Base-by-base conservation (phyloP, 2,888 invertebrate species). In the Epirrita christyi region DNA sequence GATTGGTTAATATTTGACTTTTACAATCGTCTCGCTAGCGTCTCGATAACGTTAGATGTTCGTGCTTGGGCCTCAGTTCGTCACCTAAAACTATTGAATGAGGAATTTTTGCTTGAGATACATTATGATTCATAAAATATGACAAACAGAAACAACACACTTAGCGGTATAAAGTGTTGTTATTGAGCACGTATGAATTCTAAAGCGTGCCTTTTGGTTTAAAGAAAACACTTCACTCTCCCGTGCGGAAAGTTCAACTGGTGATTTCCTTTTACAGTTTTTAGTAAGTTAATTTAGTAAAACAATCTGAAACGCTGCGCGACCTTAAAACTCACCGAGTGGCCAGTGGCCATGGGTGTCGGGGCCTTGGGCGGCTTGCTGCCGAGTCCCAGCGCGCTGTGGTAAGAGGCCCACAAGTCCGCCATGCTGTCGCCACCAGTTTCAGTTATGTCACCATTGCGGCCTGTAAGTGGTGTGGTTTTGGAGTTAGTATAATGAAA, bases 321-420 rank as follows among this genome's bases (percentile, higher is more conserved):
- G 88, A 92, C 92, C 92, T 92, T 92, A 86, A 91, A 88, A 94
- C 94, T 94, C 93, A 94, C 94, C 93, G 94, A 94, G 85, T 95
- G 94, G 81, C 95, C 95, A 61, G 89, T 86, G 72, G 94, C 88
- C 93, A 94, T 72, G 9, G 92, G 92, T 0, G 90, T 90, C 2
- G 92, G 85, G 0, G 91, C 80, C 63, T 92, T 91, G 6, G 90
- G 88, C 0, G 90, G 88, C 70, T 90, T 92, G 72, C 78, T 83
- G 64, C 95, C 95, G 47, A 96, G 91, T 1, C 96, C 96, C 75
- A 96, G 88, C 0, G 96, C 96, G 70, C 95, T 95, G 86, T 96
- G 96, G 84, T 96, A 97, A 59, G 96, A 96, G 5, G 96, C 96
- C 97, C 97, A 97, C n/a, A 96, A 92, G 34, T 96, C 96, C 1